A percentile compares a stretch with the other conserved stretches of the same genome.
These are phyloP conservation scores for Potorous gilbertii DNA, from an alignment of 2,797 vertebrate genomes.

Conservation along the genomic window DNA sequence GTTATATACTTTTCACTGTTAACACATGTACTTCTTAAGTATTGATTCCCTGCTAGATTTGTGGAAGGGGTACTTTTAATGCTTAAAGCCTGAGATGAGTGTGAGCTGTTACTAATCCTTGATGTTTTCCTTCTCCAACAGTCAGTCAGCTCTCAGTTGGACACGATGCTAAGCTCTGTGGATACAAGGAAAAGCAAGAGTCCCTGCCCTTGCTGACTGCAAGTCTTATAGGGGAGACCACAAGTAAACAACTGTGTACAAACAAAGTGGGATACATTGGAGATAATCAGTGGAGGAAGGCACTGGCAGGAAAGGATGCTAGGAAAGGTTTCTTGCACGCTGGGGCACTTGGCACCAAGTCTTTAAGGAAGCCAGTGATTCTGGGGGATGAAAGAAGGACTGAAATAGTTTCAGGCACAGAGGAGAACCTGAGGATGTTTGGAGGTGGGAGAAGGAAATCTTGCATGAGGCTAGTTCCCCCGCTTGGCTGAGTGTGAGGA, in stretches of 20 bases:
- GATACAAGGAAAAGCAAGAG: neutral
- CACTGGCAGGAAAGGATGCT: neutral
- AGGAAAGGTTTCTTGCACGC: neutral
- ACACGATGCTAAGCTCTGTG: neutral
- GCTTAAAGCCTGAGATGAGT: too few species aligned
- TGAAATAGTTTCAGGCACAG: neutral
- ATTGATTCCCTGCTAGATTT: neutral
- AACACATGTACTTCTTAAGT: neutral
- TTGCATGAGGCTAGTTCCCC: neutral
- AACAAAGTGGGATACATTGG: too few species aligned
- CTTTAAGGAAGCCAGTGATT: neutral
- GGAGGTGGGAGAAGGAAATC: neutral
- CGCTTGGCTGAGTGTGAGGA: neutral
- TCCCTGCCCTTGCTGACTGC: neutral
- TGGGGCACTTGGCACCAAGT: too few species aligned
- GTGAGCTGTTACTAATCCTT: neutral
- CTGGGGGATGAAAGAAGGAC: neutral
- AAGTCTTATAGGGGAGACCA: neutral
- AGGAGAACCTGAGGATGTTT: neutral
- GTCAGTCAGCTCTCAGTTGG: too few species aligned
- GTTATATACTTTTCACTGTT: neutral
- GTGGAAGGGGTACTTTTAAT: neutral
- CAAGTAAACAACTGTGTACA: too few species aligned
- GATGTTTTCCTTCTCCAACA: neutral
- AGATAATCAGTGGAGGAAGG: neutral